phyloP scores from a whole-genome alignment of 2,797 vertebrate species.

The Ispidina lecontei region DNA sequence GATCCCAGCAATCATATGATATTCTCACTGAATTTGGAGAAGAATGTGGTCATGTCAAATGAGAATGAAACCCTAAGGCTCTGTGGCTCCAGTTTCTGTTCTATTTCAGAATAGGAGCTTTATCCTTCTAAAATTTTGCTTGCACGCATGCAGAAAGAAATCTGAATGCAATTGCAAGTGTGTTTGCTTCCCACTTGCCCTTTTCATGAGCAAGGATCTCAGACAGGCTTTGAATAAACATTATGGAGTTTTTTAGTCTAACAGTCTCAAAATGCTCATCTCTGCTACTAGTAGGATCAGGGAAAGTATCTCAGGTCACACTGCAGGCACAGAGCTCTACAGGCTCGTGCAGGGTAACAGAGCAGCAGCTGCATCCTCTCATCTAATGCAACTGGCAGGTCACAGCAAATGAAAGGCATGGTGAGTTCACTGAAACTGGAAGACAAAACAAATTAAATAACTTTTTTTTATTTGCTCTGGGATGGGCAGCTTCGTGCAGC shows the following conservation, averaged over 20 bases:
- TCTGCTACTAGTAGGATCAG: neutral
- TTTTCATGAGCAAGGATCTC: neutral
- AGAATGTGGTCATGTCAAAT: neutral
- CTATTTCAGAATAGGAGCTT: constrained; percentile 26
- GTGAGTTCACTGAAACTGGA: neutral
- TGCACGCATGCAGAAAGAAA: neutral
- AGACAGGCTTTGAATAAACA: neutral
- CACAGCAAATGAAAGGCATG: neutral
- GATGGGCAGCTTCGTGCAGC: neutral
- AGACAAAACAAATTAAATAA: constrained; percentile 16
- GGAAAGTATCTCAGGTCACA: neutral
- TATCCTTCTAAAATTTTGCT: neutral
- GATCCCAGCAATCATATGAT: neutral
- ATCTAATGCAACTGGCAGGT: neutral
- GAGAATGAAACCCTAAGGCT: neutral
- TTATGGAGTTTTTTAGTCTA: neutral
- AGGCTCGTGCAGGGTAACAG: neutral
- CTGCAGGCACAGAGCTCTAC: neutral
- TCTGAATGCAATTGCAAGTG: neutral
- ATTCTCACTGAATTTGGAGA: neutral
- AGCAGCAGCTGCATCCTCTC: constrained; percentile 5
- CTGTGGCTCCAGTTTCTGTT: constrained; percentile 18
- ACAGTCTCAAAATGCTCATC: neutral
- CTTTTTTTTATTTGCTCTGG: neutral
- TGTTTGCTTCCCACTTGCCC: neutral